A percentile compares a stretch with the other conserved stretches of the same genome.
Conservation (phyloP, 2,888 invertebrate genomes). For the Phaedon cochleariae region DNA sequence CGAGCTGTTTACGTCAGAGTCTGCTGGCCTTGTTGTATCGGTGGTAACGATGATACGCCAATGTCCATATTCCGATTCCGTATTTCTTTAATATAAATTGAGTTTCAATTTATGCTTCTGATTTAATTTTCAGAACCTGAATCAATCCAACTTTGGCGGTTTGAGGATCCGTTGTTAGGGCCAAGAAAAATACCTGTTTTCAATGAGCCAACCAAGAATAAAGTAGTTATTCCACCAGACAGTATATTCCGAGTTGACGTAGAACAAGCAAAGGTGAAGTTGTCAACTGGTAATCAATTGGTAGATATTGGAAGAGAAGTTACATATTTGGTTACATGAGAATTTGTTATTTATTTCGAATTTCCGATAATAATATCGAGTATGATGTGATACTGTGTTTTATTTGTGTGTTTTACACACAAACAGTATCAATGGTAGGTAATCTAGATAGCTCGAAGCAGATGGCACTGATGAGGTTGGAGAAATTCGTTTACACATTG, state of each 20-base stretch:
- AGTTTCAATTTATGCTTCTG: too few relatives aligned
- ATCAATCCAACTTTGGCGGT: conserved; percentile 77
- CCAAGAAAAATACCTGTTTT: conserved; percentile 78
- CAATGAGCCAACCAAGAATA: conserved; percentile 72
- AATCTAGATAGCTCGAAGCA: too few relatives aligned
- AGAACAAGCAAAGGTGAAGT: conserved; percentile 60
- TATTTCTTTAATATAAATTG: too few relatives aligned
- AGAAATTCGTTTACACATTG: too few relatives aligned
- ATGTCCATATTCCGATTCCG: too few relatives aligned
- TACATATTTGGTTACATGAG: conserved; percentile 48
- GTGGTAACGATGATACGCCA: too few relatives aligned
- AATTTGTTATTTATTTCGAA: conserved; percentile 18
- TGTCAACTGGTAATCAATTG: conserved; percentile 61
- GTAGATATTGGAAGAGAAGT: conserved; percentile 63
- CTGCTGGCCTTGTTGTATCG: too few relatives aligned
- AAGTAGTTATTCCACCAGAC: conserved; percentile 64
- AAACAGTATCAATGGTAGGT: too few relatives aligned
- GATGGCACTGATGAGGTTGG: too few relatives aligned
- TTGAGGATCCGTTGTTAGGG: conserved; percentile 78
- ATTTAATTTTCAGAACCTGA: conserved; percentile 65
- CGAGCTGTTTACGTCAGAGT: too few relatives aligned
- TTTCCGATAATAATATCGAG: neutral
- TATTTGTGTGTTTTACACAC: too few relatives aligned
- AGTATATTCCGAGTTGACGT: conserved; percentile 65
- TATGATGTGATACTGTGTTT: neutral